Percentiles rank a stretch among this genome's conserved stretches.
Conservation (phyloP, 2,888 invertebrate genomes). For the Stenodera caucasica region DNA sequence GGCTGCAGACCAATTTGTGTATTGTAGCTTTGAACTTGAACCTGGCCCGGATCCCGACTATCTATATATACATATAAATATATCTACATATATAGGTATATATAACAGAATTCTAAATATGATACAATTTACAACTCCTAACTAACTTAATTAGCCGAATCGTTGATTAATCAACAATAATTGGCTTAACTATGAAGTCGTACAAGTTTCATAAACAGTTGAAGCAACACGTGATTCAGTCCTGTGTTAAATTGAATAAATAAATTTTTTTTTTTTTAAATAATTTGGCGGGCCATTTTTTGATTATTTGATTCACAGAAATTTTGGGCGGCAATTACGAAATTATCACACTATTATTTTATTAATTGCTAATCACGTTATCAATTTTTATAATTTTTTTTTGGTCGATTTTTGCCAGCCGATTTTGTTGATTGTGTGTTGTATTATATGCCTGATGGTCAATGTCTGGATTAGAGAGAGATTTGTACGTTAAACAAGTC, state of each 20-base stretch:
- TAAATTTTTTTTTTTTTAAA: too few species aligned
- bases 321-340: too few species aligned
- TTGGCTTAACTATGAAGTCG: background rate
- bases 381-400: too few species aligned
- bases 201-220: background rate
- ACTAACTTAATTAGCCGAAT: background rate
- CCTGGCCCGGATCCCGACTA: background rate
- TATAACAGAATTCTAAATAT: too few species aligned
- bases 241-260: background rate
- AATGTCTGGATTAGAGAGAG: slow-evolving; percentile 16
- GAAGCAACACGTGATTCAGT: background rate
- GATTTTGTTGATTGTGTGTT: too few species aligned
- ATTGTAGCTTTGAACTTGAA: slow-evolving; percentile 11
- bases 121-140: background rate
- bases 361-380: too few species aligned
- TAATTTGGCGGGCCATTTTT: too few species aligned
- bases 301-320: too few species aligned
- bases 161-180: background rate
- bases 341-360: too few species aligned
- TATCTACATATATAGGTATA: too few species aligned
- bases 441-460: slow-evolving; percentile 23
- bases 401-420: too few species aligned
- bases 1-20: background rate
- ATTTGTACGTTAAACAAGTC: slow-evolving; percentile 2
- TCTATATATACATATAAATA: background rate